A percentile compares a stretch with the other conserved stretches of the same genome.
phyloP scores from a whole-genome alignment of 2,113 vertebrate species.

The Oceanodroma tethys region DNA sequence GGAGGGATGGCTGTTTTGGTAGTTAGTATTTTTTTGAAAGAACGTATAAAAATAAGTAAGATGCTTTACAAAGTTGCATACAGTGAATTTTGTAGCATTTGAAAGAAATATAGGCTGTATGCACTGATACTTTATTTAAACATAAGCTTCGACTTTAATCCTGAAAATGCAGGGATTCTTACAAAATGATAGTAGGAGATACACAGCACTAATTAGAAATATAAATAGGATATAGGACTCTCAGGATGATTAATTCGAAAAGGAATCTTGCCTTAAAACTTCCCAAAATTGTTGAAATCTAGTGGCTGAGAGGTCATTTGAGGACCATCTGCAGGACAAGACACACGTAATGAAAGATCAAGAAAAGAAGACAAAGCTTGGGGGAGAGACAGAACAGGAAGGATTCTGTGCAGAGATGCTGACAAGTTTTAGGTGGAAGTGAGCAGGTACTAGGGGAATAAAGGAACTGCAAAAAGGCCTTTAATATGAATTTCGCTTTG shows the following conservation, averaged over 20 bases:
- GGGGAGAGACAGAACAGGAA: neutral
- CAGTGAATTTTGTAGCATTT: neutral
- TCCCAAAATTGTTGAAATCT: neutral
- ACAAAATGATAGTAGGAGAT: neutral
- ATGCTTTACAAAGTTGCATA: neutral
- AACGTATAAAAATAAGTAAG: neutral
- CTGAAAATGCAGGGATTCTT: neutral
- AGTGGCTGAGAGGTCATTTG: neutral
- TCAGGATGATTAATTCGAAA: neutral
- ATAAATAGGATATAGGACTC: neutral
- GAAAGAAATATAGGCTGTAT: neutral
- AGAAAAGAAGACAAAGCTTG: neutral
- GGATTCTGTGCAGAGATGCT: neutral
- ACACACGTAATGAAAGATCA: fast-evolving
- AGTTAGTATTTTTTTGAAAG: neutral
- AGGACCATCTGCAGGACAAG: fast-evolving
- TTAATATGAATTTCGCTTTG: neutral
- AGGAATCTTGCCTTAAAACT: neutral
- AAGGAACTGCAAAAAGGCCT: neutral
- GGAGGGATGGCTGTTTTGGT: neutral
- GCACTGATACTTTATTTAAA: neutral
- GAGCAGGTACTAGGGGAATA: neutral
- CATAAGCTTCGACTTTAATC: neutral
- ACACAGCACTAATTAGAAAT: neutral
- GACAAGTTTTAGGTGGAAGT: neutral